Conservation (phyloP, 2,888 invertebrate genomes). For the Chydorus sphaericus region DNA sequence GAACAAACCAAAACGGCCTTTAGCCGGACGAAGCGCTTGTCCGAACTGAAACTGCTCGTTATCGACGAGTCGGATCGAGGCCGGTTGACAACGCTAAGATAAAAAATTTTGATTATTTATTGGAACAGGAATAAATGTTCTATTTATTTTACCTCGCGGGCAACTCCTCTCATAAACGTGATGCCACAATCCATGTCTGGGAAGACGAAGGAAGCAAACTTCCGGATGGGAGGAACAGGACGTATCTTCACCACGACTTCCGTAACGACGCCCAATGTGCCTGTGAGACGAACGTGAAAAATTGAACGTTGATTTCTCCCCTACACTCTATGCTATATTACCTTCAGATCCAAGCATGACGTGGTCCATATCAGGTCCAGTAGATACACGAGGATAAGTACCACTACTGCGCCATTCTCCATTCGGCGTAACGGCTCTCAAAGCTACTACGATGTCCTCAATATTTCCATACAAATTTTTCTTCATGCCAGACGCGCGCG, state of each 20-base stretch:
- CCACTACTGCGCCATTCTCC: constrained; percentile 66
- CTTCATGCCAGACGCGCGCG: constrained; percentile 95
- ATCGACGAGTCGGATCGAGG: constrained; percentile 91
- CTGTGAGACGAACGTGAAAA: too few relatives aligned
- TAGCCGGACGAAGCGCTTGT: constrained; percentile 50
- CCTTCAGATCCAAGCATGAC: constrained; percentile 81
- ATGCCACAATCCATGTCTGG: constrained; percentile 83
- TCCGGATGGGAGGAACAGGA: constrained; percentile 65
- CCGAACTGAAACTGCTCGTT: constrained; percentile 96
- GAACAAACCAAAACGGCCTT: constrained; percentile 43
- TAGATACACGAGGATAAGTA: constrained; percentile 76
- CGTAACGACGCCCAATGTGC: constrained; percentile 86
- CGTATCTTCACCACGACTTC: constrained; percentile 80
- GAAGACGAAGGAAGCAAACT: constrained; percentile 89
- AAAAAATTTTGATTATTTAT: too few relatives aligned
- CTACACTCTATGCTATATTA: too few relatives aligned
- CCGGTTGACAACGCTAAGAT: constrained; percentile 74
- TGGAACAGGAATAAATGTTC: too few relatives aligned
- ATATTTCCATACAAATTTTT: constrained; percentile 97
- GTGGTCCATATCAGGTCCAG: constrained; percentile 93
- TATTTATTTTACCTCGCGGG: constrained; percentile 33
- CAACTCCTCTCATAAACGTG: constrained; percentile 68
- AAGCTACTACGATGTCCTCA: constrained; percentile 81
- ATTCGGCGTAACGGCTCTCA: constrained; percentile 67
- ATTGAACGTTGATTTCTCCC: neutral